Conservation (phyloP, 2,113 vertebrate species). For the Rousettus leschenaultii region DNA sequence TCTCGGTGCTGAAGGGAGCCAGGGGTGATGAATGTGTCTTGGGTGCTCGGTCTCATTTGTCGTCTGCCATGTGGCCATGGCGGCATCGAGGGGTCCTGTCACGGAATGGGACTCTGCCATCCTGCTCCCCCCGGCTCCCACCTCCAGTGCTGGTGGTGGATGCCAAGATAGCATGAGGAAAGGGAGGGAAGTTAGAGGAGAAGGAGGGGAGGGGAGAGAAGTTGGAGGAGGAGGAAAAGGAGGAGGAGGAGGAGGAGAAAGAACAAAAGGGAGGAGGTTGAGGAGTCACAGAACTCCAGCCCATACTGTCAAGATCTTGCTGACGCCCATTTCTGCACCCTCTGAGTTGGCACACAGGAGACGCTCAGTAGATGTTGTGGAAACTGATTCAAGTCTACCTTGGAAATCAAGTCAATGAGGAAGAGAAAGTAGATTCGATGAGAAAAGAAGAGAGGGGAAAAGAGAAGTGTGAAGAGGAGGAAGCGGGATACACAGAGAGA, state of each 20-base stretch:
- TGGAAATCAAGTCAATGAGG: background rate
- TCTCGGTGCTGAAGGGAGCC: background rate
- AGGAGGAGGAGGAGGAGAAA: no score
- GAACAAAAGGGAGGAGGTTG: background rate
- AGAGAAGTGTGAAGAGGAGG: background rate
- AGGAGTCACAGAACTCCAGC: background rate
- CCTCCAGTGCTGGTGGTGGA: background rate
- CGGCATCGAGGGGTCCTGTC: background rate
- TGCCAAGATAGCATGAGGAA: background rate
- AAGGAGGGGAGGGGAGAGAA: no score
- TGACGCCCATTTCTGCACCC: background rate
- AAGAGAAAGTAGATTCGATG: background rate
- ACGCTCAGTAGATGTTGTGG: background rate
- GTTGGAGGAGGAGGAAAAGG: no score
- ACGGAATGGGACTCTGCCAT: rapidly evolving
- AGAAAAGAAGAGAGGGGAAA: background rate
- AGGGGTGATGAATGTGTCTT: background rate
- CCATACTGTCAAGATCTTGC: background rate
- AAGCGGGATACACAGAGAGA: no score
- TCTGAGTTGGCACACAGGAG: background rate
- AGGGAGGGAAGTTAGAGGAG: background rate
- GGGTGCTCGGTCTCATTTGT: background rate
- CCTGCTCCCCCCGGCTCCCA: background rate
- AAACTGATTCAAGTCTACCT: background rate
- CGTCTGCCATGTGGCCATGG: background rate